Evolutionary conservation across 2,113 vertebrate genomes (phyloP).

Genomic region (Malaclemys terrapin): DNA sequence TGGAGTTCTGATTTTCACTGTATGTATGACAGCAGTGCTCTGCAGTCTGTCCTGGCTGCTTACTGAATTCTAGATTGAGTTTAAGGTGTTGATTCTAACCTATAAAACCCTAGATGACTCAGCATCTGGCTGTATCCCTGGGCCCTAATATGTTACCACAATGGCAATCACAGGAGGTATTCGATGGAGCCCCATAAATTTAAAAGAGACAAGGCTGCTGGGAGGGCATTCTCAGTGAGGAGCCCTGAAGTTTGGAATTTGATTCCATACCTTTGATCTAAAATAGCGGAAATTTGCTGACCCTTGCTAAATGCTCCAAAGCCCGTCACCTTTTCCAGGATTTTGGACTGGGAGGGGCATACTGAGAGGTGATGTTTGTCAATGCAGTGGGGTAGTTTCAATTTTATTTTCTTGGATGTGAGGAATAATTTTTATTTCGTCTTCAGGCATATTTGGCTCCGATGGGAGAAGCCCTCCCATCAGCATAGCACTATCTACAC

Average conservation of each 20-base stretch:
- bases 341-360: neutral
- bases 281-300: too few relatives aligned
- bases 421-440: neutral
- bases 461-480: too few relatives aligned
- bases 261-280: too few relatives aligned
- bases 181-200: neutral
- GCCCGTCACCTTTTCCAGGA: neutral
- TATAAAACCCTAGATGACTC: neutral
- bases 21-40: accelerated
- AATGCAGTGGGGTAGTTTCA: accelerated
- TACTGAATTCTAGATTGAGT: neutral
- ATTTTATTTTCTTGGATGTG: neutral
- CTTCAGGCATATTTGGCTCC: neutral
- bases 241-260: too few relatives aligned
- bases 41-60: accelerated
- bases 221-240: neutral
- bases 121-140: neutral
- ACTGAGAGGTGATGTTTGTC: neutral
- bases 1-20: neutral
- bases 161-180: neutral
- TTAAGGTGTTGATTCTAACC: neutral
- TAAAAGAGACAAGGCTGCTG: accelerated
- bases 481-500: too few relatives aligned
- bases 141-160: accelerated
- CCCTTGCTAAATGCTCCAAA: neutral